Percentiles rank a stretch among this genome's conserved stretches.
Conservation (phyloP, 37 sponge, comb jelly and placozoan genomes). For the Ephydatia muelleri region DNA sequence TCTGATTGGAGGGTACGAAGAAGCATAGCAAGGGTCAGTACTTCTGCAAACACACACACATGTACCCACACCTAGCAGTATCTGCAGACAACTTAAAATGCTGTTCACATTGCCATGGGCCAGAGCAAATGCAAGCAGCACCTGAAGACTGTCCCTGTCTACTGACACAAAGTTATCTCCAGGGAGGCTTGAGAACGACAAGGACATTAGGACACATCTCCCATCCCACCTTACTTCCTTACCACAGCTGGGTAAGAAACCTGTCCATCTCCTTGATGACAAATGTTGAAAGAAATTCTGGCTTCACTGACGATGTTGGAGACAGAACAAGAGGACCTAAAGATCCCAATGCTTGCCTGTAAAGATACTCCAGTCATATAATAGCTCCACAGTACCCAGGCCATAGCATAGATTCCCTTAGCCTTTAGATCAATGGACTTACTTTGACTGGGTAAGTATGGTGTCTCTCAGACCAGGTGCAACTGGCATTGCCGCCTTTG, state of each 20-base stretch:
- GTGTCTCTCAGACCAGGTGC: slow-evolving; percentile 63
- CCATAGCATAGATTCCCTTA: neutral
- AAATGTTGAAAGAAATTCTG: slow-evolving; percentile 67
- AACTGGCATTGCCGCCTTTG: slow-evolving; percentile 62
- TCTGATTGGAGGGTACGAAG: too few species aligned
- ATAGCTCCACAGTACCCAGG: neutral
- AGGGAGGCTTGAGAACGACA: slow-evolving; percentile 9
- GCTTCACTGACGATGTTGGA: slow-evolving; percentile 48
- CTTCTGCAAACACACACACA: neutral
- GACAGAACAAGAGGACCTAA: slow-evolving; percentile 79
- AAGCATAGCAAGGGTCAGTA: too few species aligned
- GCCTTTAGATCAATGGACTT: neutral
- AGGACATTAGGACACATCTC: neutral
- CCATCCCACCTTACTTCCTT: neutral
- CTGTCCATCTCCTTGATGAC: slow-evolving; percentile 64
- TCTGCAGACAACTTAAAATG: slow-evolving; percentile 56
- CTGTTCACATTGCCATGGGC: slow-evolving; percentile 72
- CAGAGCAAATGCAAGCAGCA: slow-evolving; percentile 53
- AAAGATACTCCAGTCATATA: neutral
- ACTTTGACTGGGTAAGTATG: slow-evolving; percentile 80
- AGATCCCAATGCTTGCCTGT: slow-evolving; percentile 15
- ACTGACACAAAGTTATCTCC: slow-evolving; percentile 36
- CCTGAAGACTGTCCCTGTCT: slow-evolving; percentile 35
- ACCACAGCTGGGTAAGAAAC: slow-evolving; percentile 67
- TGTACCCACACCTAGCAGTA: slow-evolving; percentile 40